Conservation (phyloP, 1,140 invertebrate genomes). For the Steinernema khuongi region DNA sequence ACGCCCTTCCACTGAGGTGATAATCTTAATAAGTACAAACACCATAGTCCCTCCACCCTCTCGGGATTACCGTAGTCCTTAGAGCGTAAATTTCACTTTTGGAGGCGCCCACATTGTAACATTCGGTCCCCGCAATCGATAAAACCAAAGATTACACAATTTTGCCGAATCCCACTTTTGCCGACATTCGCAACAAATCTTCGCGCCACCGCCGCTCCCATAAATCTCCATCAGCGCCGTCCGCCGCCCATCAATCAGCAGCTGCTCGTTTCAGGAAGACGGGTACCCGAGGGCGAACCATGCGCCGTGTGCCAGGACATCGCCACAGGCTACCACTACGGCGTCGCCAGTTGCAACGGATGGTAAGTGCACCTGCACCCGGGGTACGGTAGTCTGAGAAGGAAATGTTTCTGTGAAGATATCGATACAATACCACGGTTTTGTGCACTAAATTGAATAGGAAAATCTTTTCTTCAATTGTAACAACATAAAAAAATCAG, state of each 20-base stretch:
- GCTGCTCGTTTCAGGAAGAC: background rate
- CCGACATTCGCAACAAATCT: slow-evolving; percentile 11
- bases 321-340: slow-evolving; percentile 67
- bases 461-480: background rate
- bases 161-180: background rate
- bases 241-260: background rate
- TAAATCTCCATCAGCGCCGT: background rate
- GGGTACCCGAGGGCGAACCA: slow-evolving; percentile 64
- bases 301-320: slow-evolving; percentile 68
- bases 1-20: no score
- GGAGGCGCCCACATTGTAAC: no score
- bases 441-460: no score
- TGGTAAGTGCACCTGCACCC: slow-evolving; percentile 41
- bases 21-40: no score
- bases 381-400: no score
- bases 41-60: background rate
- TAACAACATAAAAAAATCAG: slow-evolving; percentile 19
- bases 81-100: no score
- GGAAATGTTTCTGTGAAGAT: no score
- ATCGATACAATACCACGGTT: no score
- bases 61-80: background rate
- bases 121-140: background rate
- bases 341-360: slow-evolving; percentile 52
- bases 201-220: background rate
- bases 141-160: slow-evolving; percentile 9